Evolutionary conservation across 2,797 vertebrate genomes (phyloP).

Genomic region (Epinephelus coioides): DNA sequence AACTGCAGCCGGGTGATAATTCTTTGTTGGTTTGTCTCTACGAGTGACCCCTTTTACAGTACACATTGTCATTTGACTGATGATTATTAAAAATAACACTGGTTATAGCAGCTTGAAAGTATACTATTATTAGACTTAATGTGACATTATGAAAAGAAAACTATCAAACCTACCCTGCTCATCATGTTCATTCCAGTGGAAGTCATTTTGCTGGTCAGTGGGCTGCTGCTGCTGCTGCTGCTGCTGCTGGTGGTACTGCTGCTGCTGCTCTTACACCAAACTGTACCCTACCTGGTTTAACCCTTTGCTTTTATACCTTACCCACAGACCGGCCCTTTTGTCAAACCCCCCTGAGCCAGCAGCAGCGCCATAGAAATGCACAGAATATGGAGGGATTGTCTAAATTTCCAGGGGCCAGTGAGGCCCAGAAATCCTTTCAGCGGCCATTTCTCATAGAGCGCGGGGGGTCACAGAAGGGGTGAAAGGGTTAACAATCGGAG

Average conservation of each 20-base stretch:
- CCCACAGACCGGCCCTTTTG: conserved; percentile 53
- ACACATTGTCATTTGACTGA: not conserved
- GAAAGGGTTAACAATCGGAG: conserved; percentile 68
- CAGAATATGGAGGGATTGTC: conserved; percentile 65
- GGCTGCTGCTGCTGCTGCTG: conserved; percentile 51
- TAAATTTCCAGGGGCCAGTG: conserved; percentile 49
- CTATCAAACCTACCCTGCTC: conserved; percentile 70
- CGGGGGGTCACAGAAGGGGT: conserved; percentile 39
- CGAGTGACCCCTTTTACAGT: too few relatives aligned
- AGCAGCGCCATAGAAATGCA: conserved; percentile 68
- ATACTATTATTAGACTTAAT: not conserved
- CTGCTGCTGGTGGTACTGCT: conserved; percentile 41
- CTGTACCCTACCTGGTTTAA: conserved; percentile 72
- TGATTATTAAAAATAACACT: not conserved
- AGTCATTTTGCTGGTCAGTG: conserved; percentile 71
- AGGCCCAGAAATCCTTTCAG: conserved; percentile 60
- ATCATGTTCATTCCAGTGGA: conserved; percentile 80
- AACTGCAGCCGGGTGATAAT: not conserved
- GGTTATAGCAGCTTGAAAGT: not conserved
- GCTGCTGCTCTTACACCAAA: conserved; percentile 72
- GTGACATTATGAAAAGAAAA: not conserved
- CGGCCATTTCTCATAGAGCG: conserved; percentile 44
- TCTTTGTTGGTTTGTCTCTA: too few relatives aligned
- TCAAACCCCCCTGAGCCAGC: conserved; percentile 75
- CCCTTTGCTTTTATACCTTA: conserved; percentile 80